Conservation (phyloP, 30 jellyfish, hydroid and myxozoan species). For the Pseudorhiza aurosa region DNA sequence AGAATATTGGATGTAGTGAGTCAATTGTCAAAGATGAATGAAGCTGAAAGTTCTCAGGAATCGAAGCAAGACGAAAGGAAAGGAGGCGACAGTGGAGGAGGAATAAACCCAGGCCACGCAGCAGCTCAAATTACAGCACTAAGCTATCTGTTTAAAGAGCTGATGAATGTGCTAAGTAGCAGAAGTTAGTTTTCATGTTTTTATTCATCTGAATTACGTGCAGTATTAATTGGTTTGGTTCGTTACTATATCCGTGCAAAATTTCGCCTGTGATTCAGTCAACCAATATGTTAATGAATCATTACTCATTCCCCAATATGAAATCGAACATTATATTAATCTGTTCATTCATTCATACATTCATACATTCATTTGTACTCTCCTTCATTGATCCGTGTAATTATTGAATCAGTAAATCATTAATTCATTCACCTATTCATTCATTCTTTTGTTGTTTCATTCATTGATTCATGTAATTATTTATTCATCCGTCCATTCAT, state of each 20-base stretch:
- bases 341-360: too few species aligned
- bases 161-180: slow-evolving; percentile 51
- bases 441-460: too few species aligned
- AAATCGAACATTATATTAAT: too few species aligned
- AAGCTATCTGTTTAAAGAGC: slow-evolving; percentile 79
- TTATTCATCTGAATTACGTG: background rate
- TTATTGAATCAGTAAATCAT: too few species aligned
- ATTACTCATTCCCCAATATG: too few species aligned
- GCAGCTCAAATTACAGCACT: slow-evolving; percentile 72
- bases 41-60: background rate
- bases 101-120: slow-evolving; percentile 52
- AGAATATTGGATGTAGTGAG: slow-evolving; percentile 44
- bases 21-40: slow-evolving; percentile 29
- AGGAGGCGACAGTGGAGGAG: background rate
- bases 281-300: too few species aligned
- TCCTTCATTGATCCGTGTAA: too few species aligned
- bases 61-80: background rate
- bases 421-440: too few species aligned
- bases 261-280: too few species aligned
- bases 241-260: background rate
- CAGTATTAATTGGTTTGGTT: background rate
- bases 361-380: too few species aligned
- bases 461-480: too few species aligned
- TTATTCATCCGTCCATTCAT: too few species aligned
- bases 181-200: slow-evolving; percentile 49